Evolutionary conservation across 2,888 invertebrate genomes (phyloP), one percentile per base, ranked within the genome.

Genomic region (Danaus chrysippus): DNA sequence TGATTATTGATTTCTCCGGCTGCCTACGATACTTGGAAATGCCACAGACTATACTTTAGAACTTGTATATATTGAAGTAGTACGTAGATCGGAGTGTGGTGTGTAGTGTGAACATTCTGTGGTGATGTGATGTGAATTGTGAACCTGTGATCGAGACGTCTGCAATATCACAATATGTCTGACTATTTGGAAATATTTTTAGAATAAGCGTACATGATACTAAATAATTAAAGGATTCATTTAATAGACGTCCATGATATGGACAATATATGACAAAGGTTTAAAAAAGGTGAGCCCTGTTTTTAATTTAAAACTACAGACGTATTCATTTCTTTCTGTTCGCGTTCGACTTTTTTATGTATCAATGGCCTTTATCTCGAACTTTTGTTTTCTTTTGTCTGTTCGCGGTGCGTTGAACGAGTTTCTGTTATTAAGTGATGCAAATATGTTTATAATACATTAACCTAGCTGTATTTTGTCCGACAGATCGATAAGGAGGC

Each of bases 101-200:
- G 11, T 41, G 15, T n/a, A n/a, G 3, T 1, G 15, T 63, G 61
- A 56, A 62, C 59, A 65, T 42, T 62, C 59, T 69, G 67, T 69
- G 68, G 69, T 64, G 67, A 68, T 70, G 68, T 69, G 67, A 68
- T 70, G 67, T 71, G 69, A 69, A 63, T 67, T 70, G 68, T 66
- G 60, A 70, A 68, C 65, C 67, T 71, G 82, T 83, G 84, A 84
- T 80, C 80, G 81, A 88, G 84, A 89, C 86, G 88, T 89, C 88
- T 89, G 84, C 89, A 90, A 71, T 71, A 75, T 73, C 72, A 71
- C 75, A 75, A 91, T 89, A 91, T 91, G 91, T 91, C 91, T 85
- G 91, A 91, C 90, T 84, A 87, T 87, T 89, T 90, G 81, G 86
- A 86, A 89, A 90, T 91, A 91, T 90, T 88, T 90, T 90, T 90